phyloP scores from a whole-genome alignment of 2,888 invertebrate genomes.

The Cyclophora albipunctata region DNA sequence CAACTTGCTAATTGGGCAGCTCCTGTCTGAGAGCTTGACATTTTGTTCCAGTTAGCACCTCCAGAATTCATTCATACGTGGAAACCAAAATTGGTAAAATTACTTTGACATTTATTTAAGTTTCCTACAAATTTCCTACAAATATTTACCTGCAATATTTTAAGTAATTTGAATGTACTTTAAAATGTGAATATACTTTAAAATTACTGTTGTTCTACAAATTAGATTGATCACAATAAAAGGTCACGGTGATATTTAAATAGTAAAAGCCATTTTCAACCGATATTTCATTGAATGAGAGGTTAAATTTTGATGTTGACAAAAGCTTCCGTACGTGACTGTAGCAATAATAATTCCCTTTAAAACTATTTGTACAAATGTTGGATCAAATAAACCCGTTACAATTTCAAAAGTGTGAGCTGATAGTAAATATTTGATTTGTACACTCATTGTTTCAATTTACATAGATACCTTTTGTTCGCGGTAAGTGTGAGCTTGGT shows the following conservation, averaged over 20 bases:
- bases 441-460: no score
- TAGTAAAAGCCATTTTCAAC: no score
- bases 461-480: no score
- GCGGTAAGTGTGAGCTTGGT: no score
- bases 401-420: conserved; percentile 10
- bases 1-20: conserved; percentile 55
- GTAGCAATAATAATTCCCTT: conserved; percentile 26
- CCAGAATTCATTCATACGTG: conserved; percentile 13
- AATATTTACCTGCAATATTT: no score
- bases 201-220: no score
- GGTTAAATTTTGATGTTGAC: conserved; percentile 7
- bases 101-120: conserved; percentile 7
- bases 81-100: no score
- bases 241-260: no score
- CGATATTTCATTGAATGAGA: no score
- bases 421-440: conserved; percentile 4
- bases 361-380: conserved; percentile 25
- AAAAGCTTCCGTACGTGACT: conserved; percentile 18
- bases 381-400: conserved; percentile 14
- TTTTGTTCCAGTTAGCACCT: conserved; percentile 55
- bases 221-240: no score
- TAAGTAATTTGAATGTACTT: no score
- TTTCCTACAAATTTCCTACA: background rate
- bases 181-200: no score
- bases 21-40: conserved; percentile 38